These are phyloP conservation scores for Cardiocondyla obscurior DNA, from an alignment of 1,140 invertebrate genomes.

Conservation along the genomic window DNA sequence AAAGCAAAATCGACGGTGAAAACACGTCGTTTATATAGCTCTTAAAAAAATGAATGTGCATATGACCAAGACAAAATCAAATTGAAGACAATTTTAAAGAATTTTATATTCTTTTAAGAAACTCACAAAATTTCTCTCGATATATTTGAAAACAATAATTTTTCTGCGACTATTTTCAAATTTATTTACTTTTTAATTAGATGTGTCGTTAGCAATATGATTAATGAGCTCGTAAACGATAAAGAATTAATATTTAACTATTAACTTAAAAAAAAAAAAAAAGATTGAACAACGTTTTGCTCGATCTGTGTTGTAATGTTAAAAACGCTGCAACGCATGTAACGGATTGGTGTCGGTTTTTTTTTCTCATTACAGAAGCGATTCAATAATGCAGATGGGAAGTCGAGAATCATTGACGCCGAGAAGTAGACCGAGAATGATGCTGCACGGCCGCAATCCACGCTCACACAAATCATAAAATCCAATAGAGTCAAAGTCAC, in stretches of 20 bases:
- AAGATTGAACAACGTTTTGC: too few species aligned
- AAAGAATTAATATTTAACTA: slow-evolving; percentile 9
- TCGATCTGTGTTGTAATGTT: slow-evolving; percentile 25
- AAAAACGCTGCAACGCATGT: slow-evolving; percentile 50
- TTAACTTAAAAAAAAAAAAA: background rate
- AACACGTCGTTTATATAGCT: background rate
- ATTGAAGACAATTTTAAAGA: background rate
- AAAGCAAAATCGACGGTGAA: background rate
- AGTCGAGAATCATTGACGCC: slow-evolving; percentile 67
- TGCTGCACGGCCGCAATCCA: slow-evolving; percentile 59
- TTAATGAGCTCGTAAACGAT: slow-evolving; percentile 13
- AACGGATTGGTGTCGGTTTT: slow-evolving; percentile 73
- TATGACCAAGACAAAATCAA: background rate
- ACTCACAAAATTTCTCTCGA: background rate
- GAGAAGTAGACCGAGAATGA: slow-evolving; percentile 73
- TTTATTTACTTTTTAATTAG: background rate
- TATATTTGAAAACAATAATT: background rate
- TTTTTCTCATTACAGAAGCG: slow-evolving; percentile 80
- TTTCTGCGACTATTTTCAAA: background rate
- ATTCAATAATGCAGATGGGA: slow-evolving; percentile 75
- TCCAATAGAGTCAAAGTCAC: slow-evolving; percentile 44
- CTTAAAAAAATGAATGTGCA: background rate
- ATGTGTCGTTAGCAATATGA: background rate
- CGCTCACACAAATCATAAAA: slow-evolving; percentile 58
- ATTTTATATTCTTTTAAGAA: background rate